These are phyloP conservation scores for Eulemur coronatus DNA, from an alignment of 2,797 vertebrate genomes.

Conservation along the genomic window DNA sequence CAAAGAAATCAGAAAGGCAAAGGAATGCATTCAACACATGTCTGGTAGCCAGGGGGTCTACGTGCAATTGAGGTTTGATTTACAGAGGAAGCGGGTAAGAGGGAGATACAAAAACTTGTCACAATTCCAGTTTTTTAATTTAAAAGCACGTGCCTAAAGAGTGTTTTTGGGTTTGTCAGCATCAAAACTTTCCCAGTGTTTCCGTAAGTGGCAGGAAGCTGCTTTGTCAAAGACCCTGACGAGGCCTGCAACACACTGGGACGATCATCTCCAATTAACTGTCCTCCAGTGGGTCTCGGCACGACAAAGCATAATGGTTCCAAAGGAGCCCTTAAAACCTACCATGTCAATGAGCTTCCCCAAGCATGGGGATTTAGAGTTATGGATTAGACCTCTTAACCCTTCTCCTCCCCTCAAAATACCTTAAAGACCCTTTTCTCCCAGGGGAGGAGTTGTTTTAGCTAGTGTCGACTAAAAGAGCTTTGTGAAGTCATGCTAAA, in stretches of 20 bases:
- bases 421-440: slow-evolving; percentile 49
- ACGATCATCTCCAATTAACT: not conserved
- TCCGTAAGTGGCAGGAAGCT: not conserved
- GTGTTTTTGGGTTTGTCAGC: not conserved
- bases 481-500: not conserved
- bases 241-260: not conserved
- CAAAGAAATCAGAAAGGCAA: not conserved
- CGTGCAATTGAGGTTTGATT: not conserved
- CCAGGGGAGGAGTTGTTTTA: not conserved
- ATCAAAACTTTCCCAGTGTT: not conserved
- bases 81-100: not conserved
- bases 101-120: not conserved
- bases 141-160: not conserved
- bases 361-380: slow-evolving; percentile 31
- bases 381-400: slow-evolving; percentile 56
- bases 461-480: not conserved
- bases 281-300: slow-evolving; percentile 8
- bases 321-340: slow-evolving; percentile 48
- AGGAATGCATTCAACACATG: not conserved
- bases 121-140: not conserved
- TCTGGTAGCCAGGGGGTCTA: not conserved
- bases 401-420: slow-evolving; percentile 31
- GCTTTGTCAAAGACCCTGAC: not conserved
- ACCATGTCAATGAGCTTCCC: not conserved
- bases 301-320: slow-evolving; percentile 33